Evolutionary conservation across 2,113 vertebrate species (phyloP).

Genomic region (Zapornia atra): DNA sequence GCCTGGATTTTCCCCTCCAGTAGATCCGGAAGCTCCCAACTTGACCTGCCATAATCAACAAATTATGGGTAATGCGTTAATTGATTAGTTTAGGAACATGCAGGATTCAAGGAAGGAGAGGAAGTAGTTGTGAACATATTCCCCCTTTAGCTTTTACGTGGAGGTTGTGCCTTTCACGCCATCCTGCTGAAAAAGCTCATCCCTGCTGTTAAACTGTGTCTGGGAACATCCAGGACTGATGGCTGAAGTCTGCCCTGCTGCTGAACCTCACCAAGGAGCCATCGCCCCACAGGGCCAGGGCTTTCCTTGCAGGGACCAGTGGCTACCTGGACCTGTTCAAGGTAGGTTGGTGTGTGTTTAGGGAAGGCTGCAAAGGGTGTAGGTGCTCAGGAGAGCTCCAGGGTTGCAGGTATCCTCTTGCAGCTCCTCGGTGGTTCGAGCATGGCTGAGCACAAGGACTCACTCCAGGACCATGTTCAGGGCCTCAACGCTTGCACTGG

Average conservation of each 20-base stretch:
- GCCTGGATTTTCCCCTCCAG: constrained; percentile 89
- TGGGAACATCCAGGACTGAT: background rate
- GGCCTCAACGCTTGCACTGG: background rate
- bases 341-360: background rate
- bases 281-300: background rate
- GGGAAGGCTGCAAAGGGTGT: background rate
- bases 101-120: background rate
- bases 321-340: background rate
- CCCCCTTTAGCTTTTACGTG: background rate
- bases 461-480: accelerated
- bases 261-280: background rate
- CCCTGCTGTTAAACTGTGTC: background rate
- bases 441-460: background rate
- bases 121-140: background rate
- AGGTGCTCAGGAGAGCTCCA: background rate
- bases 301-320: background rate
- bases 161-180: background rate
- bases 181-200: background rate
- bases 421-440: background rate
- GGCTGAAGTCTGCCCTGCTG: background rate
- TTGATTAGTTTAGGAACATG: background rate
- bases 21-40: constrained; percentile 96
- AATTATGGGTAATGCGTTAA: background rate
- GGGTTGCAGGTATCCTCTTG: background rate
- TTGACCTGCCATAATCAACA: constrained; percentile 82